These are phyloP conservation scores for Osmerus eperlanus DNA, from an alignment of 2,113 vertebrate species.

Conservation along the genomic window DNA sequence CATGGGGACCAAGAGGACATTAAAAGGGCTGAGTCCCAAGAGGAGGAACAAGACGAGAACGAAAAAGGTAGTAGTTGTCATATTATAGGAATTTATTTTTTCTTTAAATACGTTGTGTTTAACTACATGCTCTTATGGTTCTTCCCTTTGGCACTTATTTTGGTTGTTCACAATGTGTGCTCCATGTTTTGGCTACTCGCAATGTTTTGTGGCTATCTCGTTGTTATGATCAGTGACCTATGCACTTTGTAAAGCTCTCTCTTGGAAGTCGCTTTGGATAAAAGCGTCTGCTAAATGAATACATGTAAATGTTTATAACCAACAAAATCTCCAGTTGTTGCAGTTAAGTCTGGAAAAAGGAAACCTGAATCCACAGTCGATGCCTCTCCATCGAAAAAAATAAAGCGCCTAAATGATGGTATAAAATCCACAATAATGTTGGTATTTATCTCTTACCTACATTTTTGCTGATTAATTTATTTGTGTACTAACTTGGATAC, in stretches of 20 bases:
- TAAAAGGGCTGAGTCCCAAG: not conserved
- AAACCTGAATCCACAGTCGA: constrained; percentile 11
- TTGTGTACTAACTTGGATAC: not conserved
- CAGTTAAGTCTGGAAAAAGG: constrained; percentile 45
- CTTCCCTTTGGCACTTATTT: no score
- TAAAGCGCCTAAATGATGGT: constrained; percentile 49
- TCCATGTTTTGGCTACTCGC: no score
- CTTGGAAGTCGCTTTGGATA: no score
- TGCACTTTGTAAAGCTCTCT: no score
- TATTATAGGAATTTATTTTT: not conserved
- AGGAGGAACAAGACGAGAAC: not conserved
- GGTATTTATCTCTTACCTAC: not conserved
- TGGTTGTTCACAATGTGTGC: no score
- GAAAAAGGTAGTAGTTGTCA: not conserved
- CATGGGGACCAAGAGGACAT: not conserved
- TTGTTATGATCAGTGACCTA: no score
- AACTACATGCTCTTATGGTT: no score
- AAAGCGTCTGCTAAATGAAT: no score
- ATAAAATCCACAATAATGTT: not conserved
- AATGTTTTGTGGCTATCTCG: no score
- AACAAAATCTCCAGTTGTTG: not conserved
- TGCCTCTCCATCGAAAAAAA: constrained; percentile 43
- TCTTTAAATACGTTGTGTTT: not conserved
- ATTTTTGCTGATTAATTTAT: not conserved
- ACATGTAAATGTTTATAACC: not conserved